Base-by-base conservation (phyloP, 1,140 invertebrate genomes). In the Zaprionus camerounensis region DNA sequence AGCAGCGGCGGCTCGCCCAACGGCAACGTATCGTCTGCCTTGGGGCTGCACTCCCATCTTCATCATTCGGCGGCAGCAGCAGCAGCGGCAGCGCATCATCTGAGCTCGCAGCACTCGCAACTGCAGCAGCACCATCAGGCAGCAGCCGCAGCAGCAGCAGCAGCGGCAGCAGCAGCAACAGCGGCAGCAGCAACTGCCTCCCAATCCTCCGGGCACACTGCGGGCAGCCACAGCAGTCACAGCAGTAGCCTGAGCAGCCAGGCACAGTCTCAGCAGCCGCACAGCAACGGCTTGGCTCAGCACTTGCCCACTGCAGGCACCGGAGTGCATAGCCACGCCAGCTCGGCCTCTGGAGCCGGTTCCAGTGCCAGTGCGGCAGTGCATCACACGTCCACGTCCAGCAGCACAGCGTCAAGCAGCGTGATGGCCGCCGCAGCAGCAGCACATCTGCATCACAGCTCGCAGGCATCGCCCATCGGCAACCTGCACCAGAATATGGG, bases 401-500 rank as follows among this genome's bases (percentile, higher is more conserved):
- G 80, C 86, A 62, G 77, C 69, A 46, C 90, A 24, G 72, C 87
- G 20, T 22, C 46, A 24, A 51, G 20, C 82, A 87, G 83, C 81
- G 87, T 91, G 9, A 91, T 92, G 91, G 91, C 91, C 9, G 91
- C 91, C 64, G 91, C 91, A 56, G 91, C 91, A 20, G 91, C 91
- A 20, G 90, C 92, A 38, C 86, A 91, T 72, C 80, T 91, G 68
- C 91, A 91, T 56, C 92, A 92, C 81, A 92, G 91, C 36, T 86
- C 90, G 34, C 91, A 92, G 71, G 75, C 88, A 4, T 91, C 92
- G 64, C 91, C 91, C 67, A 92, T 92, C 63, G 87, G 91, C 59
- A 92, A 92, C 77, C 74, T 92, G 36, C 92, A 92, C 41, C 92
- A 92, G 75, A 92, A 92, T 13, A 92, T 92, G 91, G 91, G 92